A percentile compares a stretch with the other conserved stretches of the same genome.
These are phyloP conservation scores for Exocentrus adspersus DNA, from an alignment of 2,888 invertebrate genomes.

Conservation along the genomic window DNA sequence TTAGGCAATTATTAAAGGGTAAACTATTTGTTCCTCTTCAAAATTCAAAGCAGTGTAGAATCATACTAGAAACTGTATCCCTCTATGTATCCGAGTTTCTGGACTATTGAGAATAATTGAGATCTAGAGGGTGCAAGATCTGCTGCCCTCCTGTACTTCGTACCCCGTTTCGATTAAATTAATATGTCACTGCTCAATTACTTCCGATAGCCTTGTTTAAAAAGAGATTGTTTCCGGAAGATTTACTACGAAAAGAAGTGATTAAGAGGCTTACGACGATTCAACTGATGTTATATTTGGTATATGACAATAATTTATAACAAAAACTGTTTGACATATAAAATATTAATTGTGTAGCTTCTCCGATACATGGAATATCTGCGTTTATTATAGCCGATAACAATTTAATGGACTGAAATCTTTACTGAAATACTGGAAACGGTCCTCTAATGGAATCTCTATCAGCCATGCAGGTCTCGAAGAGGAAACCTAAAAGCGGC, in stretches of 20 bases:
- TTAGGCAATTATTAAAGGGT: too few relatives aligned
- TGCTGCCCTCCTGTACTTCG: slow-evolving; percentile 55
- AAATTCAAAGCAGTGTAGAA: too few relatives aligned
- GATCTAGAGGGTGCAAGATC: slow-evolving; percentile 46
- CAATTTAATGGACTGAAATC: slow-evolving; percentile 14
- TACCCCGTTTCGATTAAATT: slow-evolving; percentile 54
- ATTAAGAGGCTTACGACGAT: not conserved
- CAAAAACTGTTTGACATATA: not conserved
- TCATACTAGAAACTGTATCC: too few relatives aligned
- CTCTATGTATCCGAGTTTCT: slow-evolving; percentile 32
- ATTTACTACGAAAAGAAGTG: not conserved
- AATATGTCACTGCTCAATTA: slow-evolving; percentile 56
- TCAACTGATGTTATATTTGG: too few relatives aligned
- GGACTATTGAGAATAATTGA: too few relatives aligned
- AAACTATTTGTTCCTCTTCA: too few relatives aligned
- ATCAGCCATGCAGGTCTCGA: slow-evolving; percentile 54
- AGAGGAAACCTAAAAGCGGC: slow-evolving; percentile 47
- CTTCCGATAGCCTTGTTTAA: slow-evolving; percentile 26
- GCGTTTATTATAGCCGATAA: too few relatives aligned
- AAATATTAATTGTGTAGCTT: not conserved
- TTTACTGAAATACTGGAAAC: slow-evolving; percentile 2
- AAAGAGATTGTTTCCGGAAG: slow-evolving; percentile 29
- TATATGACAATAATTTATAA: not conserved
- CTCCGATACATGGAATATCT: too few relatives aligned
- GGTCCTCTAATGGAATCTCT: slow-evolving; percentile 24